Evolutionary conservation across 1,140 invertebrate species (phyloP), one percentile per base, ranked within the genome.

Genomic region (Drosophila lini): DNA sequence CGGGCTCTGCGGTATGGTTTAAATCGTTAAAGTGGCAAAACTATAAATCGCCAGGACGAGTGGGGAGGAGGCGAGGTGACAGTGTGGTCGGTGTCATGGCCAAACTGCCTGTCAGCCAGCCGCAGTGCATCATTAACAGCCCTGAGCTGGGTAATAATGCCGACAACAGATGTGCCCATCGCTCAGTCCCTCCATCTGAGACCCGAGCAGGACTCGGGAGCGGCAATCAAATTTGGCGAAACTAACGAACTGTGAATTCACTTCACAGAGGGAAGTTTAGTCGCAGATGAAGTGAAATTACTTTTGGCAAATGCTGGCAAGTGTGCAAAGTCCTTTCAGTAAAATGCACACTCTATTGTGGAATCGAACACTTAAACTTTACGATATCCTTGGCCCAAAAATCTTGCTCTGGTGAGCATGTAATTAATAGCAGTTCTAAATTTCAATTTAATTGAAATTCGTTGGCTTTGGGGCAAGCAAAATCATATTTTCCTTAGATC

Each of bases 111-210:
- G 56, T 57, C 63, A 69, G 25, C 34, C 45, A 16, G 74, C 58
- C 74, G 63, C 74, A 69, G 56, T 69, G 63, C 75, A 78, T 78
- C 75, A 78, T 78, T 78, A 78, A 78, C 75, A 76, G 58, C 74
- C 40, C 65, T 58, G 63, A 71, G 65, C 65, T 71, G 70, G 74
- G 53, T 70, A 78, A 78, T 78, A 78, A 78, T 53, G 75, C 56
- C 74, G 56, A 55, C 63, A 68, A 47, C 75, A 78, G 75, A 78
- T 78, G 64, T 47, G 75, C 44, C 74, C 64, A 78, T 76, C 40
- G 48, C 71, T 75, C 71, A 76, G 63, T n/a, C 25, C 31, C 22
- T 38, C 50, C 55, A 61, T 55, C 38, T 42, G 56, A 55, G 41
- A n/a, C 57, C 56, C 38, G 22, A 42, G 19, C 7, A 55, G 19